phyloP scores from a whole-genome alignment of 2,888 invertebrate species.

The Sussaba pulchella region DNA sequence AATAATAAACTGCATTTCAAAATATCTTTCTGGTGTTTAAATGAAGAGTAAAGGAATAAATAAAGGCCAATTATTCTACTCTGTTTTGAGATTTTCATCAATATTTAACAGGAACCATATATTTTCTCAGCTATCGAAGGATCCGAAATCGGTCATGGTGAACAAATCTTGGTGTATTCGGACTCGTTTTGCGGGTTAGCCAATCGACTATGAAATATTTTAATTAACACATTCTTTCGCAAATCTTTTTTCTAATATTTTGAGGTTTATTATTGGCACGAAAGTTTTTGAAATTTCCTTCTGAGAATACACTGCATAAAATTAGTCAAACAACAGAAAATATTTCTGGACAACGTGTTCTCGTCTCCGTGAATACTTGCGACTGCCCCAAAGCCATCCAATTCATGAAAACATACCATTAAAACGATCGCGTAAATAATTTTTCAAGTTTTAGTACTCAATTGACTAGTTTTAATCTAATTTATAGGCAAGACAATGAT shows the following conservation, averaged over 20 bases:
- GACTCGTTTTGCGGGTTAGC: background rate
- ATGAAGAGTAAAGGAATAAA: too few species aligned
- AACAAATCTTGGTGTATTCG: background rate
- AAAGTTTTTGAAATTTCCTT: too few species aligned
- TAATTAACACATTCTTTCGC: too few species aligned
- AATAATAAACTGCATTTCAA: background rate
- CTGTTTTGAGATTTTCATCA: background rate
- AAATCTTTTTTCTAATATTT: too few species aligned
- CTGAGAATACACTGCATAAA: too few species aligned
- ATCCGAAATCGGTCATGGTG: background rate
- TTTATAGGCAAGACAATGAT: constrained; percentile 7
- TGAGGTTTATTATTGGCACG: too few species aligned
- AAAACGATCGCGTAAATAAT: background rate
- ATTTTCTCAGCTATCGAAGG: background rate
- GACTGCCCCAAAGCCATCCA: too few species aligned
- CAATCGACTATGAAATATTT: background rate
- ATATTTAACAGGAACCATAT: background rate
- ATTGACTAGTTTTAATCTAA: constrained; percentile 1
- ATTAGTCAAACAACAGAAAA: too few species aligned
- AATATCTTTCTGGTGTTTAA: background rate
- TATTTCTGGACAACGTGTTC: too few species aligned
- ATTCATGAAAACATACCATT: too few species aligned
- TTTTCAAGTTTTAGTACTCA: constrained; percentile 4
- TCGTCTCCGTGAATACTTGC: too few species aligned
- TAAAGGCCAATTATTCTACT: background rate